Conservation (phyloP, 2,888 invertebrate species). For the Pristionchus maxplancki region DNA sequence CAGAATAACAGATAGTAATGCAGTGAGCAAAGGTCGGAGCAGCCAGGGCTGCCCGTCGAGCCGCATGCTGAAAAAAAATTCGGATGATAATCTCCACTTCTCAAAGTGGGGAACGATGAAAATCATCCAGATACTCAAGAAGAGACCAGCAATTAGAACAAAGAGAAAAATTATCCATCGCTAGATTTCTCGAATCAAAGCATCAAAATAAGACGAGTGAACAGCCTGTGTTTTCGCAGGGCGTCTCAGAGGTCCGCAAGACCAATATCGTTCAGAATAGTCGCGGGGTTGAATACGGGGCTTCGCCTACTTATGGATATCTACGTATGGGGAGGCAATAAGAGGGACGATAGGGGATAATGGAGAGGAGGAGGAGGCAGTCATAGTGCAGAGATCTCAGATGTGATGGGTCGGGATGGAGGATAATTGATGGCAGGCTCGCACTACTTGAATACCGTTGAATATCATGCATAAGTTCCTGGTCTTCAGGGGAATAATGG, state of each 20-base stretch:
- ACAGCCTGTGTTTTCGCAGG: not conserved
- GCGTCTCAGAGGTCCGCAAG: not conserved
- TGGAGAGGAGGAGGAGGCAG: not conserved
- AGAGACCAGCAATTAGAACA: too few species aligned
- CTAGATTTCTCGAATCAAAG: not conserved
- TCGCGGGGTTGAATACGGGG: not conserved
- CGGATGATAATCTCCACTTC: too few species aligned
- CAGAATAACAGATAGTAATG: not conserved
- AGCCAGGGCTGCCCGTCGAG: not conserved
- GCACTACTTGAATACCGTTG: too few species aligned
- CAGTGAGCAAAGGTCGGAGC: not conserved
- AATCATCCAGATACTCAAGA: not conserved
- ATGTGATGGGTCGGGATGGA: not conserved
- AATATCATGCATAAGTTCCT: not conserved
- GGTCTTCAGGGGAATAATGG: too few species aligned
- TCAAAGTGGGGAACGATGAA: not conserved
- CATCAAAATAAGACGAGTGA: not conserved
- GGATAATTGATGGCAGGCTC: too few species aligned
- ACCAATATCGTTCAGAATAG: conserved; percentile 3
- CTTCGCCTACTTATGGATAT: not conserved
- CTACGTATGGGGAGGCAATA: not conserved
- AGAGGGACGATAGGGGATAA: not conserved
- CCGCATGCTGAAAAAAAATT: not conserved
- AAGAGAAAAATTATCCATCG: not conserved
- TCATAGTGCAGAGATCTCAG: not conserved